Evolutionary conservation across 2,797 vertebrate species (phyloP), one percentile per base, ranked within the genome.

Genomic region (Hipposideros larvatus): DNA sequence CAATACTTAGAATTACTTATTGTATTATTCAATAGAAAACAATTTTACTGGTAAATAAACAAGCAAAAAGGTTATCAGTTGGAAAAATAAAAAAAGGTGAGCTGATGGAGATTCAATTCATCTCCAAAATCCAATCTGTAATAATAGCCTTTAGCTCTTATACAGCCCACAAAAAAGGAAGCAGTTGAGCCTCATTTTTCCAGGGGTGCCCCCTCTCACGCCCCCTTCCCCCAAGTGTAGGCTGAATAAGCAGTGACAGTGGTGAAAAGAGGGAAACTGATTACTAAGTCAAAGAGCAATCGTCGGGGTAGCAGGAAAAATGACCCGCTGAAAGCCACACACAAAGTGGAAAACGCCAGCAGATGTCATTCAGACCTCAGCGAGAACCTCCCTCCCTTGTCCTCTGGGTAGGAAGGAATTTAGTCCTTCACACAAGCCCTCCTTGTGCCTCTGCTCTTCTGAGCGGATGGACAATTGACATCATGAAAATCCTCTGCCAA

Each of bases 401-500:
- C 95, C 97, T 77, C 73, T 92, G 93, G 97, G 96, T 65, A 84
- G 95, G 96, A 98, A 98, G 96, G 96, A 98, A 98, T 98, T 98
- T 1, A 0, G 94, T 48, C 70, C 86, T 77, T 59, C 63, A 96
- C 91, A 99, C 98, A 98, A 98, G 93, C 85, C 48, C 85, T 97
- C 97, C 98, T 98, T 98, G 98, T 99, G 68, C 85, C 97, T 87
- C 84, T 79, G 93, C 85, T 91, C 92, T 92, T 98, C 95, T 87
- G 87, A 98, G 98, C 0, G 34, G 98, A 98, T 97, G 97, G 98
- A 98, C 98, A 97, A 97, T 98, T 98, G 97, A 98, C 97, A 98
- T 97, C 98, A 97, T 43, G 96, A 98, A 97, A 97, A 93, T 4
- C 18, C 87, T 74, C 93, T 4, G 75, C 98, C 98, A 98, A 98